These are phyloP conservation scores for Eupeodes corollae DNA, from an alignment of 1,140 invertebrate genomes.

Conservation along the genomic window DNA sequence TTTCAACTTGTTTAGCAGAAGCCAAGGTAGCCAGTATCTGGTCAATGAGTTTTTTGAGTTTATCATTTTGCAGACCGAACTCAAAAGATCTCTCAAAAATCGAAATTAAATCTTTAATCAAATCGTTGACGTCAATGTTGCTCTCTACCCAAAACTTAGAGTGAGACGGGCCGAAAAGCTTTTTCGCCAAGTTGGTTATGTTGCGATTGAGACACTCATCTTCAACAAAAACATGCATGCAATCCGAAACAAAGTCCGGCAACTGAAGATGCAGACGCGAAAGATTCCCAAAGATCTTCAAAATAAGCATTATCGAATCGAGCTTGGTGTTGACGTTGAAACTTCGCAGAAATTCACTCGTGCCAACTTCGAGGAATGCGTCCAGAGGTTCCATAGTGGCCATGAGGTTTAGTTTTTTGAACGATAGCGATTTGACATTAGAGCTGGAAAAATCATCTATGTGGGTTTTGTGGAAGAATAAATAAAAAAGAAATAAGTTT, in stretches of 20 bases:
- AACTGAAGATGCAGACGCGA: too few relatives aligned
- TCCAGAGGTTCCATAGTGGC: slow-evolving; percentile 26
- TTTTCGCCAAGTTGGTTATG: not conserved
- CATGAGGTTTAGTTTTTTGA: not conserved
- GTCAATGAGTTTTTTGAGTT: not conserved
- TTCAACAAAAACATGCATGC: not conserved
- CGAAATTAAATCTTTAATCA: not conserved
- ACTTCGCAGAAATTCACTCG: slow-evolving; percentile 26
- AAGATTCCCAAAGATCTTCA: too few relatives aligned
- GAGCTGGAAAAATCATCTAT: slow-evolving; percentile 1
- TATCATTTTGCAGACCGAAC: not conserved
- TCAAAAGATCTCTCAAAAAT: not conserved
- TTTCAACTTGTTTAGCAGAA: too few relatives aligned
- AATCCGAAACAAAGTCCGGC: too few relatives aligned
- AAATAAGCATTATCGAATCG: too few relatives aligned
- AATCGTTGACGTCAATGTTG: too few relatives aligned
- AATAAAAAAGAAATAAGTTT: not conserved
- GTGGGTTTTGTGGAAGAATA: not conserved
- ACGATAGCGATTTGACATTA: too few relatives aligned
- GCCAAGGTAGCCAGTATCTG: not conserved
- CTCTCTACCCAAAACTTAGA: too few relatives aligned
- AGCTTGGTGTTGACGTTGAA: too few relatives aligned
- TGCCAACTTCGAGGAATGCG: slow-evolving; percentile 46
- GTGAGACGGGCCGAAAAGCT: too few relatives aligned
- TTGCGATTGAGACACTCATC: not conserved